These are phyloP conservation scores for Pocota personata DNA, from an alignment of 2,888 invertebrate genomes.

Conservation along the genomic window DNA sequence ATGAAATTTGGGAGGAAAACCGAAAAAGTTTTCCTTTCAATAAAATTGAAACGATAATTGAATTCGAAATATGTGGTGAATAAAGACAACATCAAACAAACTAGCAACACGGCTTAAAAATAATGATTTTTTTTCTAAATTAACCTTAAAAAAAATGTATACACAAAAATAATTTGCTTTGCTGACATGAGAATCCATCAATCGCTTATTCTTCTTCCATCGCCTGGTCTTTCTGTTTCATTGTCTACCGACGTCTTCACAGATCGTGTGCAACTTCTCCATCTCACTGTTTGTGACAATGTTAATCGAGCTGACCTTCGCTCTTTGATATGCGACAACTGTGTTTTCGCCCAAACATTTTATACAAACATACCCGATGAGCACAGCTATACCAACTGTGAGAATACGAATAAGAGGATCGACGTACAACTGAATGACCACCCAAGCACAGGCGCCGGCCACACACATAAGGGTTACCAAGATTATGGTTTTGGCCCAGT, in stretches of 20 bases:
- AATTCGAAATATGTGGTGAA: neutral
- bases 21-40: neutral
- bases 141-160: neutral
- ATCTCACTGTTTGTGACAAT: constrained; percentile 85
- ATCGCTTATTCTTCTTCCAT: neutral
- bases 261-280: constrained; percentile 82
- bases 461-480: constrained; percentile 91
- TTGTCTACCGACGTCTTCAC: constrained; percentile 80
- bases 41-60: neutral
- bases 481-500: constrained; percentile 92
- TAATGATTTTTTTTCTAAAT: constrained; percentile 10
- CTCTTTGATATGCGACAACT: constrained; percentile 94
- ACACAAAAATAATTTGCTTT: constrained; percentile 21
- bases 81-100: neutral
- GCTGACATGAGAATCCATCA: constrained; percentile 33
- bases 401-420: constrained; percentile 91
- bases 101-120: neutral
- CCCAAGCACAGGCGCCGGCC: constrained; percentile 91
- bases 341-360: constrained; percentile 95
- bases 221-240: constrained; percentile 44
- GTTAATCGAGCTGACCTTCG: constrained; percentile 93
- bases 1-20: too few relatives aligned
- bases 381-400: constrained; percentile 91
- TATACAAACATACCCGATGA: constrained; percentile 93
- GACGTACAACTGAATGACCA: constrained; percentile 90